phyloP scores from a whole-genome alignment of 2,113 vertebrate species.

The Chauna torquata region DNA sequence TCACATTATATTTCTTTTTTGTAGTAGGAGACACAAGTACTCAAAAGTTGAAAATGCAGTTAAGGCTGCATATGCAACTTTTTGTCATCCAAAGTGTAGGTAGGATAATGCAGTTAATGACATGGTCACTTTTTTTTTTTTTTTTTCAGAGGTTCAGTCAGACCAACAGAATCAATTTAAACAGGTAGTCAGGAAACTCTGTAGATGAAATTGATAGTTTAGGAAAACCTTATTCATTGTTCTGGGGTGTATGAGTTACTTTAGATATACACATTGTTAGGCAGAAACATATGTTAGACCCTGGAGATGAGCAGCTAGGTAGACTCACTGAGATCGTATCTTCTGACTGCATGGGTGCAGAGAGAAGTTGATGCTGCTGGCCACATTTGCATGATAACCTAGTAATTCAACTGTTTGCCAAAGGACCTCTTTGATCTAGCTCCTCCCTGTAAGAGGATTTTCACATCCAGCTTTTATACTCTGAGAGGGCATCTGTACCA shows the following conservation, averaged over 20 bases:
- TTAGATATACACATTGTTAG: neutral
- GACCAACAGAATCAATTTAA: neutral
- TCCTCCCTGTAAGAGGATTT: slow-evolving; percentile 8
- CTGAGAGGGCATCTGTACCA: neutral
- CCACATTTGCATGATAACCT: neutral
- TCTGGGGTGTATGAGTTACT: neutral
- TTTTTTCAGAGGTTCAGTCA: neutral
- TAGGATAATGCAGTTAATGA: neutral
- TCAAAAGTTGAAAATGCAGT: neutral
- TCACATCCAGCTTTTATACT: slow-evolving; percentile 24
- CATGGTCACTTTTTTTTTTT: neutral
- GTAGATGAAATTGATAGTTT: neutral
- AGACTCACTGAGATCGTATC: neutral
- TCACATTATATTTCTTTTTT: neutral
- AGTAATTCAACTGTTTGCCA: slow-evolving; percentile 4
- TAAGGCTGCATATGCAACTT: neutral
- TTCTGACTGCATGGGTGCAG: neutral
- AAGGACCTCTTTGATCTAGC: slow-evolving; percentile 27
- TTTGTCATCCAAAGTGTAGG: neutral
- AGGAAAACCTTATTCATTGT: neutral
- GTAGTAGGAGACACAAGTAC: neutral
- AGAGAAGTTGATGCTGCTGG: neutral
- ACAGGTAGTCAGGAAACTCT: neutral
- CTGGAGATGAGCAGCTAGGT: neutral
- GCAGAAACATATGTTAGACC: neutral